Evolutionary conservation across 2,113 vertebrate genomes (phyloP).

Genomic region (Cyrtonyx montezumae): DNA sequence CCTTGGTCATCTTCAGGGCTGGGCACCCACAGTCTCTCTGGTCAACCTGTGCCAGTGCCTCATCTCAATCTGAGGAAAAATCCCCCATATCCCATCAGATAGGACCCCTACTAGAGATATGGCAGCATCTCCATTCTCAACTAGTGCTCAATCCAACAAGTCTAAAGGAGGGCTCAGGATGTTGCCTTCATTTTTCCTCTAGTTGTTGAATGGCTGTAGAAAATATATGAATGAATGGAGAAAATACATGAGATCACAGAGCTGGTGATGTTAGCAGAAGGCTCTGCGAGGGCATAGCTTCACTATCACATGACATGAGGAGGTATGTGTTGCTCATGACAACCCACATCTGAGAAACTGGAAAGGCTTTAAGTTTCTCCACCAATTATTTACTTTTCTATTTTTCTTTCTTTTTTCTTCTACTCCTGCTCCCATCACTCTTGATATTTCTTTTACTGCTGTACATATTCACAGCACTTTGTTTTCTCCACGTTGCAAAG

Average conservation of each 20-base stretch:
- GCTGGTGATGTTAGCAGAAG: background rate
- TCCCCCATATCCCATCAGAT: background rate
- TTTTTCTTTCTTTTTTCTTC: background rate
- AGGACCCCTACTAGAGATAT: background rate
- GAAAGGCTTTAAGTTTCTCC: background rate
- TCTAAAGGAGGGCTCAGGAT: accelerated
- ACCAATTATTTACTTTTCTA: too few species aligned
- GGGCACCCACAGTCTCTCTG: background rate
- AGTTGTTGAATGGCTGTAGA: background rate
- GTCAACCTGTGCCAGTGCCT: background rate
- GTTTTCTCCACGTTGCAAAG: background rate
- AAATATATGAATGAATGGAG: accelerated
- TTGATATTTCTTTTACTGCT: background rate
- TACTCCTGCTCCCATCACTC: accelerated
- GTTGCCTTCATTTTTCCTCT: background rate
- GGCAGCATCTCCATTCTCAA: background rate
- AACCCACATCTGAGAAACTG: background rate
- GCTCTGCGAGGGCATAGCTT: background rate
- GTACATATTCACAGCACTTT: background rate
- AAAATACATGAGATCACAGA: background rate
- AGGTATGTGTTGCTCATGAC: background rate
- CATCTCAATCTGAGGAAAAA: background rate
- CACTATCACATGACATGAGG: background rate
- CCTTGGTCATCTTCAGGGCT: background rate
- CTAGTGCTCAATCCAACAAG: background rate